phyloP scores from a whole-genome alignment of 2,113 vertebrate genomes.

The Micromys minutus region DNA sequence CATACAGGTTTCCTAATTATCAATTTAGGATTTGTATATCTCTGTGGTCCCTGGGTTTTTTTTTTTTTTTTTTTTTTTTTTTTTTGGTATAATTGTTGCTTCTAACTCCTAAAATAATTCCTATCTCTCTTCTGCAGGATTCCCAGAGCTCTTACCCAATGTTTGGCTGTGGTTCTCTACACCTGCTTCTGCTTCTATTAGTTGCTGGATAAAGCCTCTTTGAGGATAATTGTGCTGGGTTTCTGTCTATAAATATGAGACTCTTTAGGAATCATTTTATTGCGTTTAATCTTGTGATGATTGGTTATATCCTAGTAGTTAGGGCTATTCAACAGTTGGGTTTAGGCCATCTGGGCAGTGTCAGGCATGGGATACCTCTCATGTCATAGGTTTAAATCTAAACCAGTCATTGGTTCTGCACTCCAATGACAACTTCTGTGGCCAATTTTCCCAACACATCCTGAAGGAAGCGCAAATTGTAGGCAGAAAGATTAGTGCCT shows the following conservation, averaged over 20 bases:
- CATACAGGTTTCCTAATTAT: neutral
- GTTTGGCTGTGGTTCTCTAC: neutral
- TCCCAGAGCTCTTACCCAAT: neutral
- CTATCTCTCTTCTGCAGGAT: neutral
- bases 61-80: too few species aligned
- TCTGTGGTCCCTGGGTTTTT: neutral
- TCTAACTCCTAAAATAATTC: neutral
- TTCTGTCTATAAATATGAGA: neutral
- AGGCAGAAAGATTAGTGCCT: neutral
- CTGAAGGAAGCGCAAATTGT: neutral
- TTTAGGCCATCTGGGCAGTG: too few species aligned
- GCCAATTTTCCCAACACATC: neutral
- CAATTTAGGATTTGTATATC: neutral
- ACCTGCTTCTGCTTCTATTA: too few species aligned
- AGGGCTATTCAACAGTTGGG: neutral
- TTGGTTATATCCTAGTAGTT: neutral
- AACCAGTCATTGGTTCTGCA: neutral
- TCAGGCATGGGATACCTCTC: neutral
- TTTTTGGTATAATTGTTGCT: neutral
- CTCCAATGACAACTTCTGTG: neutral
- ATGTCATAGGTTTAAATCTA: neutral
- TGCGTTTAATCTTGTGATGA: too few species aligned
- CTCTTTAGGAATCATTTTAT: too few species aligned
- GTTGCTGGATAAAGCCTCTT: neutral
- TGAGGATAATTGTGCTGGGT: neutral